Base-by-base conservation (phyloP, 2,888 invertebrate species). In the Chrysolina americana region DNA sequence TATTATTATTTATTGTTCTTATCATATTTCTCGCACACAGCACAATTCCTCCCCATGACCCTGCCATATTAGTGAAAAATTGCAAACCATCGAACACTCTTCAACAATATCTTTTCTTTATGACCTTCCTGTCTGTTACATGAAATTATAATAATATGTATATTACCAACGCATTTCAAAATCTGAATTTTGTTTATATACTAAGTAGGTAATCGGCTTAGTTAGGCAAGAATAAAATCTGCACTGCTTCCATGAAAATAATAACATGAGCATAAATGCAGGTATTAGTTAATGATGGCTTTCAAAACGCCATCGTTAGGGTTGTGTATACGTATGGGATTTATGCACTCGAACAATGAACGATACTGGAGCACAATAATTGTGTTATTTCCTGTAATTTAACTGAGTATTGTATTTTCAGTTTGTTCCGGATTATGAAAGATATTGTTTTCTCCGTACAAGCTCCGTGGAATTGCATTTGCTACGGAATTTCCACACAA, bases 371-470 rank as follows among this genome's bases (percentile, higher is more conserved):
- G 36, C 23, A 28, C n/a, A 36, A 59, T 59, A 59, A 59, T 59
- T 59, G n/a, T 36, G n/a, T 59, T 59, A 28, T 59, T 59, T 28
- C 59, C 28, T 36, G 36, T 59, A 28, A 28, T 59, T 59, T 10
- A 6, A 28, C 36, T 28, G 11, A 23, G 17, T 6, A 59, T 28
- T 36, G 53, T n/a, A 59, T 59, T 36, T 28, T 28, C 59, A n/a
- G 59, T 28, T 59, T 28, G 36, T 17, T 23, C 59, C 28, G 36
- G 59, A 59, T 59, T n/a, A 59, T 28, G 59, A 59, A 36, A 36
- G 59, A 59, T 28, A 59, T 59, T 59, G 59, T 59, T 59, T 59
- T 13, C n/a, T 2, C n/a, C 15, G 36, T n/a, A 28, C 59, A 28
- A 23, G 59, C 23, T 13, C 28, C 28, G 59, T 36, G 15, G 11